Evolutionary conservation across 2,888 invertebrate genomes (phyloP).

Genomic region (Dryobotodes eremita): DNA sequence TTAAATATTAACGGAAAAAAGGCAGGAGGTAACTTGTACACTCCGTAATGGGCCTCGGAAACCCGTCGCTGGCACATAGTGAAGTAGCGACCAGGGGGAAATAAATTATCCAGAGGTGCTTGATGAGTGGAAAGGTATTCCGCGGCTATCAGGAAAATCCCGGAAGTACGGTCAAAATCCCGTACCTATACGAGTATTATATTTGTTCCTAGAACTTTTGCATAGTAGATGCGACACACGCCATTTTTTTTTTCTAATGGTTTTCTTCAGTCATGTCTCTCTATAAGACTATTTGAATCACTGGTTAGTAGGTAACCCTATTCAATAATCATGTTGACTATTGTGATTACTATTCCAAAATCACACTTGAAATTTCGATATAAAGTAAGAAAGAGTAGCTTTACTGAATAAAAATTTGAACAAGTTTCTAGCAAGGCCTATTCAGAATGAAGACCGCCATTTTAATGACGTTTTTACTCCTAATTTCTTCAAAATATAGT

Average conservation of each 20-base stretch:
- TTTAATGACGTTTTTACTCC: constrained; percentile 1
- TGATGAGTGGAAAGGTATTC: background rate
- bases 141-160: no score
- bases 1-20: no score
- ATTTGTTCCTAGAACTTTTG: background rate
- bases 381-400: background rate
- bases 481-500: background rate
- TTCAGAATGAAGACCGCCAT: background rate
- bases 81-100: background rate
- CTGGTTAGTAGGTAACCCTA: background rate
- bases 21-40: background rate
- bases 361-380: background rate
- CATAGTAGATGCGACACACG: no score
- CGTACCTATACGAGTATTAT: no score
- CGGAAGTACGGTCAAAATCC: background rate
- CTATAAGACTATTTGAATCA: background rate
- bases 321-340: no score
- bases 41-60: background rate
- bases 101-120: background rate
- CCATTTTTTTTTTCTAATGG: no score
- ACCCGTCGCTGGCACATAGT: background rate
- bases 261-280: background rate
- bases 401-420: background rate
- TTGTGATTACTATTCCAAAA: background rate
- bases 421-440: background rate